Conservation (phyloP, 2,888 invertebrate species). For the Arctia plantaginis region DNA sequence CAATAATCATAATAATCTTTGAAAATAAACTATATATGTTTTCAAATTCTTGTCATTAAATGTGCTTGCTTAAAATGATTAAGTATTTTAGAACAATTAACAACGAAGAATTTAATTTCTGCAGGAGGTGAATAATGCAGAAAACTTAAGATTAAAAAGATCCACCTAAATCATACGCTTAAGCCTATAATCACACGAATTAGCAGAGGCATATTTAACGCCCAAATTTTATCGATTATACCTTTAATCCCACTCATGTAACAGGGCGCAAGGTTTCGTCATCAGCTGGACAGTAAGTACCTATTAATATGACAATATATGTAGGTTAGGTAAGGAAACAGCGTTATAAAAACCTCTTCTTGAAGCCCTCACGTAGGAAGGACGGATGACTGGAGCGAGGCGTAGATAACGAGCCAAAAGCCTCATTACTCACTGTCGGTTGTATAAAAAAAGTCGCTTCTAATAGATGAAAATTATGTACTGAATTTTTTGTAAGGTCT, state of each 20-base stretch:
- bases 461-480: constrained; percentile 15
- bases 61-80: no score
- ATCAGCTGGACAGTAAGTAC: neutral
- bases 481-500: neutral
- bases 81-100: no score
- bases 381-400: neutral
- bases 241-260: neutral
- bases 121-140: no score
- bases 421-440: constrained; percentile 37
- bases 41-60: no score
- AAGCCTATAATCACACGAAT: neutral
- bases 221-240: neutral
- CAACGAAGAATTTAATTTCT: no score
- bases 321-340: neutral
- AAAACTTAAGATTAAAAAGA: no score
- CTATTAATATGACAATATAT: neutral
- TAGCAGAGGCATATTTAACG: neutral
- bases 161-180: neutral
- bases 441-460: constrained; percentile 20
- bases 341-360: neutral
- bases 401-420: constrained; percentile 28
- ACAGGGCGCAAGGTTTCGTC: neutral
- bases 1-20: no score
- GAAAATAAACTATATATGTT: no score
- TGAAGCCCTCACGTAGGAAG: neutral